Conservation (phyloP, 2,113 vertebrate species). For the Bombycilla garrulus region DNA sequence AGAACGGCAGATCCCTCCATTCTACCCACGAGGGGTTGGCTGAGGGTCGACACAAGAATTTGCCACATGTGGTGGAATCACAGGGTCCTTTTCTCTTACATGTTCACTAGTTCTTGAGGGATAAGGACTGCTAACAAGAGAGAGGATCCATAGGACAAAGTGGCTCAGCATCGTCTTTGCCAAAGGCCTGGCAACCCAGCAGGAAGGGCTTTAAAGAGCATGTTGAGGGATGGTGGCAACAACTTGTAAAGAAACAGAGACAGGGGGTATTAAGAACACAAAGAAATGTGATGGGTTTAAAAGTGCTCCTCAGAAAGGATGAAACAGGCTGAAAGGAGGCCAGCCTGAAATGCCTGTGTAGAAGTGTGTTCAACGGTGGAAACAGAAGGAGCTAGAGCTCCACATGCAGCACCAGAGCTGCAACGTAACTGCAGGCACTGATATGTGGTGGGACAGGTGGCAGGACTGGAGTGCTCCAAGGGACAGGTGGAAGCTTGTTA, state of each 20-base stretch:
- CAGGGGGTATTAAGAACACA: neutral
- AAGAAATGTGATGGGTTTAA: neutral
- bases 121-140: neutral
- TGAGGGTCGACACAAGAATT: neutral
- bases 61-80: neutral
- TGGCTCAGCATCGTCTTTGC: neutral
- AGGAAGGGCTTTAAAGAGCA: neutral
- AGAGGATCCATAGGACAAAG: neutral
- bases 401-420: neutral
- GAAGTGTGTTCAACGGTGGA: neutral
- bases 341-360: neutral
- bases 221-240: neutral
- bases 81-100: neutral
- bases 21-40: neutral
- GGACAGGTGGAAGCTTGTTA: neutral
- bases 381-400: neutral
- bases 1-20: neutral
- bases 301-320: neutral
- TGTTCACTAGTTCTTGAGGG: accelerated
- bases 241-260: neutral
- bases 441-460: neutral
- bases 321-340: neutral
- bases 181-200: neutral
- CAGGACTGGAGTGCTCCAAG: neutral
- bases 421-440: neutral